phyloP scores from a whole-genome alignment of 37 sponge, comb jelly and placozoan species.

The Beroe forskalii region DNA sequence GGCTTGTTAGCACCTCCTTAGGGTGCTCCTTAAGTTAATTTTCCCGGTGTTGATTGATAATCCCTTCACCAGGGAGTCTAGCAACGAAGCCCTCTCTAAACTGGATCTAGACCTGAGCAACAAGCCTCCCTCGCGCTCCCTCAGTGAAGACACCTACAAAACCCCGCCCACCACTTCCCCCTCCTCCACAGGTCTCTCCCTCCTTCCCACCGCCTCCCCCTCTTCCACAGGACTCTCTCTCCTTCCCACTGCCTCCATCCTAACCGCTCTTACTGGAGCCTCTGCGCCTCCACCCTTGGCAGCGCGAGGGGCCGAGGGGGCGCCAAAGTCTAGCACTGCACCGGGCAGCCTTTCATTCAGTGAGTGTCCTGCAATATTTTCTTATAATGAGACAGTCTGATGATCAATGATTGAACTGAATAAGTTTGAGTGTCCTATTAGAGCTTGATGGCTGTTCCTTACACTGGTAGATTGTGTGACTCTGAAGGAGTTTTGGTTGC shows the following conservation, averaged over 20 bases:
- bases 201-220: not conserved
- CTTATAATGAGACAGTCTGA: too few relatives aligned
- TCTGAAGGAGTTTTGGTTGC: too few relatives aligned
- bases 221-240: not conserved
- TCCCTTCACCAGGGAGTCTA: not conserved
- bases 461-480: too few relatives aligned
- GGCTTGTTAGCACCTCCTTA: too few relatives aligned
- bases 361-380: too few relatives aligned
- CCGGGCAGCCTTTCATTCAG: not conserved
- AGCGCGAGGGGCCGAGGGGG: not conserved
- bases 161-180: too few relatives aligned
- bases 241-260: not conserved
- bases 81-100: not conserved
- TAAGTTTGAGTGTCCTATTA: too few relatives aligned
- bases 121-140: not conserved
- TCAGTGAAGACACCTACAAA: not conserved
- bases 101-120: not conserved
- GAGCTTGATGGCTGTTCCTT: too few relatives aligned
- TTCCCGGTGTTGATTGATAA: too few relatives aligned
- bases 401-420: too few relatives aligned
- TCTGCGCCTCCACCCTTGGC: not conserved
- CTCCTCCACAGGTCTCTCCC: not conserved
- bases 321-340: not conserved
- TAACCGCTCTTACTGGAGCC: not conserved
- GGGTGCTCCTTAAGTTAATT: too few relatives aligned